These are phyloP conservation scores for Polyodon spathula DNA, from an alignment of 2,113 vertebrate genomes.

Conservation along the genomic window DNA sequence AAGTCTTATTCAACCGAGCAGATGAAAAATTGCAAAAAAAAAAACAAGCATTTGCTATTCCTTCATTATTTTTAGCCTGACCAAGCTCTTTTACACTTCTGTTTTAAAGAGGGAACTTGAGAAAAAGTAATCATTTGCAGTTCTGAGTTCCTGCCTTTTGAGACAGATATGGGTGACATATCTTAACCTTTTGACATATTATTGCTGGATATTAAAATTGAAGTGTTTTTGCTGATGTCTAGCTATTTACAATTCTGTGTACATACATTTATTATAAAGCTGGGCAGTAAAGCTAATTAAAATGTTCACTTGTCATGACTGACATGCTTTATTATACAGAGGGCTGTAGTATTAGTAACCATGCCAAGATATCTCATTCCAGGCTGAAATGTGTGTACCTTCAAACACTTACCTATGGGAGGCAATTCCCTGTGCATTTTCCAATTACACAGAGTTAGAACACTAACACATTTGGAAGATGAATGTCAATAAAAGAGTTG, in stretches of 20 bases:
- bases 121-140: background rate
- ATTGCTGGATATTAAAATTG: background rate
- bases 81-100: background rate
- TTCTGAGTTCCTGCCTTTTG: background rate
- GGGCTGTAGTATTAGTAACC: constrained; percentile 2
- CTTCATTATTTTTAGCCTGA: background rate
- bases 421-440: background rate
- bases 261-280: background rate
- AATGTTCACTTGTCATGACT: background rate
- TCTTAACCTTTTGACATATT: background rate
- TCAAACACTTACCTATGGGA: constrained; percentile 1
- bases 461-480: background rate
- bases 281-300: constrained; percentile 6
- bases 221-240: background rate
- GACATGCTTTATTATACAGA: background rate
- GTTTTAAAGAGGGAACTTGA: no score
- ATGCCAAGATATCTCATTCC: background rate
- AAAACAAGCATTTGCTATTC: constrained; percentile 19
- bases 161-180: background rate
- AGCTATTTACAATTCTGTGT: constrained; percentile 6
- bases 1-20: constrained; percentile 19
- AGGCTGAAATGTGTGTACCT: background rate
- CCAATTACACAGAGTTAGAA: background rate
- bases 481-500: constrained; percentile 25
- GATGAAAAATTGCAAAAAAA: constrained; percentile 24